Evolutionary conservation across 2,888 invertebrate species (phyloP).

Genomic region (Petrolisthes manimaculis): DNA sequence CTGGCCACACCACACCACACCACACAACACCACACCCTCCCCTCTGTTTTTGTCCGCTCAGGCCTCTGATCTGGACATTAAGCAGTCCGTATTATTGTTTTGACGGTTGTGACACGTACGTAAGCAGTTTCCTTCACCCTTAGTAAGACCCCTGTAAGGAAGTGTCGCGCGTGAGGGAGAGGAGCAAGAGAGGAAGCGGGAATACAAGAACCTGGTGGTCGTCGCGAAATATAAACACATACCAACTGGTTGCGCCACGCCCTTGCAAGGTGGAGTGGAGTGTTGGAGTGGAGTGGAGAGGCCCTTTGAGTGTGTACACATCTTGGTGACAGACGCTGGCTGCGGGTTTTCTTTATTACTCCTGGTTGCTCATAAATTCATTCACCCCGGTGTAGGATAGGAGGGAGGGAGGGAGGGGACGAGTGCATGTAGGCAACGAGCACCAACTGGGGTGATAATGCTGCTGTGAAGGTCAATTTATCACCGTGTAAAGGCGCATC

Average conservation of each 20-base stretch:
- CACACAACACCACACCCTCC: background rate
- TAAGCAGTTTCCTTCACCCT: slow-evolving; percentile 5
- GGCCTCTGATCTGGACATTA: slow-evolving; percentile 5
- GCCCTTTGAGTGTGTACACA: slow-evolving; percentile 6
- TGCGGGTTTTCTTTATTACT: background rate
- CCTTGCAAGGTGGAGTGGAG: slow-evolving; percentile 15
- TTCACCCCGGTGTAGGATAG: background rate
- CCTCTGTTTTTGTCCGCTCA: background rate
- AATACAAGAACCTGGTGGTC: background rate
- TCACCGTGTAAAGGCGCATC: background rate
- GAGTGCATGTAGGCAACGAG: background rate
- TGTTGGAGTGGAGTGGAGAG: too few relatives aligned
- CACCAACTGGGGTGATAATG: too few relatives aligned
- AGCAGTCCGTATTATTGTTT: slow-evolving; percentile 14
- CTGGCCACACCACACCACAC: too few relatives aligned
- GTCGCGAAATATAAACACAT: slow-evolving; percentile 12
- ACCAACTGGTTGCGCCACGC: slow-evolving; percentile 1
- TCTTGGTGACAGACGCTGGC: background rate
- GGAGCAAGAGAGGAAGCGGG: background rate
- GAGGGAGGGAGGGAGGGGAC: background rate
- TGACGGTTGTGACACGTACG: background rate
- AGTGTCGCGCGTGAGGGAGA: background rate
- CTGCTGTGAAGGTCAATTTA: background rate
- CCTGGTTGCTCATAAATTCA: background rate
- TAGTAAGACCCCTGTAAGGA: background rate